Conservation (phyloP, 2,888 invertebrate species). For the Stenodema calcarata region DNA sequence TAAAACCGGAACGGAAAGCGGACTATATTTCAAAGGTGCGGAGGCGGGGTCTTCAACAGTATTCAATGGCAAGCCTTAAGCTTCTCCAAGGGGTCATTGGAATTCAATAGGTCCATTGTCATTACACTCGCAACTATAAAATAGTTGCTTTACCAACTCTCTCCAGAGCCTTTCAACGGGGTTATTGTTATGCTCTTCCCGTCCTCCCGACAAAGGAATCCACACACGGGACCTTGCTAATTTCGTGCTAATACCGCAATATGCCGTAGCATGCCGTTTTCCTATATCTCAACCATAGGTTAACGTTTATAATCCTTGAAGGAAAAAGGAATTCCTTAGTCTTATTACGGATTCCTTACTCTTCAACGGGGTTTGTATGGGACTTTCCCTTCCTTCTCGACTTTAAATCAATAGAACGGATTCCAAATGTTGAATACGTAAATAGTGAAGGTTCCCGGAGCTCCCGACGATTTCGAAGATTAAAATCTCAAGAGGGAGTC, state of each 20-base stretch:
- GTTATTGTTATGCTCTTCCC: constrained; percentile 33
- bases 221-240: constrained; percentile 24
- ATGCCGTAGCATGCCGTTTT: not conserved
- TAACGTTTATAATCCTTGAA: not conserved
- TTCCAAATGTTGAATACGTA: constrained; percentile 25
- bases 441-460: not conserved
- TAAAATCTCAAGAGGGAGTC: constrained; percentile 19
- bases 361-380: not conserved
- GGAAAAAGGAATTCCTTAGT: not conserved
- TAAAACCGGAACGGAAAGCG: not conserved
- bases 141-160: constrained; percentile 39
- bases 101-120: constrained; percentile 47
- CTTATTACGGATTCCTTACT: constrained; percentile 9
- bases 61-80: constrained; percentile 12
- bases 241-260: constrained; percentile 37
- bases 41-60: constrained; percentile 27
- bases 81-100: constrained; percentile 19
- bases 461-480: constrained; percentile 17
- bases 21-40: constrained; percentile 32
- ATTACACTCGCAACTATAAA: constrained; percentile 43
- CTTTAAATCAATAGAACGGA: constrained; percentile 28
- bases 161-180: constrained; percentile 14
- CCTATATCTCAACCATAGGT: not conserved
- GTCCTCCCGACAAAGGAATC: constrained; percentile 29
- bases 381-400: not conserved